Evolutionary conservation across 2,797 vertebrate genomes (phyloP), one percentile per base, ranked within the genome.

Genomic region (Trachurus trachurus): DNA sequence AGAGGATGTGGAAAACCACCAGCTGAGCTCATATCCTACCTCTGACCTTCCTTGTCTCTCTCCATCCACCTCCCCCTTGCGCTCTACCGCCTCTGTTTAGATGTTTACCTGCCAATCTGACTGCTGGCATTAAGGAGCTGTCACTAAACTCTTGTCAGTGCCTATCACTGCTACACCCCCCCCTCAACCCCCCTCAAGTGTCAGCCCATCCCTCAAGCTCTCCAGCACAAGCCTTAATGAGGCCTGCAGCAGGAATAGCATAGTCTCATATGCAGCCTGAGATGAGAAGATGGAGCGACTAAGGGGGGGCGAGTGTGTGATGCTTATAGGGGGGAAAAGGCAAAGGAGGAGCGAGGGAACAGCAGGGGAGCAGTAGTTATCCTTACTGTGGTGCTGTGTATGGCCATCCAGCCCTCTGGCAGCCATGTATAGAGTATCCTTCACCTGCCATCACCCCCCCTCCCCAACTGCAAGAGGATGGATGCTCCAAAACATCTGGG

Each of bases 201-300:
- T 70, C 58, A 31, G 5, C n/a, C 9, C 65, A 72, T 56, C 52
- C 52, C 50, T n/a, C 22, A 0, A 59, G 44, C 65, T 74, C 78
- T 49, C 71, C 58, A 15, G 56, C 56, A 22, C 62, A 26, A 62
- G 47, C 80, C 70, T 80, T 93, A 92, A 94, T 90, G 85, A 92
- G 89, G 66, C 84, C 85, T 5, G 57, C 15, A 37, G 83, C 9
- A 21, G 75, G 66, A 77, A 75, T 26, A 1, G 37, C 71, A n/a
- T n/a, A 26, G 71, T 12, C 59, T 65, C 50, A 49, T 69, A 0
- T 61, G 34, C 34, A 63, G 71, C 47, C 74, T n/a, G 29, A 73
- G 77, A 31, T 19, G 65, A 66, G 74, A 53, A 50, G 21, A 59
- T 22, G 34, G 68, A 81, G 44, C 42, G 29, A 76, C 58, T 61